A percentile compares a stretch with the other conserved stretches of the same genome.
phyloP scores from a whole-genome alignment of 2,113 vertebrate species.

The Neopipo cinnamomea region DNA sequence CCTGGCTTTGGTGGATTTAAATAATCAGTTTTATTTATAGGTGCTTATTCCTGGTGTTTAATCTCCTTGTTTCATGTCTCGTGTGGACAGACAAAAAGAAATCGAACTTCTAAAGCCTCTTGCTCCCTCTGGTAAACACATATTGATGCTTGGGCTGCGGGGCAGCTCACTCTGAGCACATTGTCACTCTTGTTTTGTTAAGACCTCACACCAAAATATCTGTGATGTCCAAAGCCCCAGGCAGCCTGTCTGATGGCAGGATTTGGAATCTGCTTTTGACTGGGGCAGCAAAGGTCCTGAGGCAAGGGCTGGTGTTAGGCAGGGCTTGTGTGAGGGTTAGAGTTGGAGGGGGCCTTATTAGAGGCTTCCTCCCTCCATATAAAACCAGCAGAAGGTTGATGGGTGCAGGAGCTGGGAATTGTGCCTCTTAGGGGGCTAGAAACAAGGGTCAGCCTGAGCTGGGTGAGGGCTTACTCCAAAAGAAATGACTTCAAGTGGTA shows the following conservation, averaged over 20 bases:
- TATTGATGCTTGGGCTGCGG: neutral
- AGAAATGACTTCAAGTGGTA: neutral
- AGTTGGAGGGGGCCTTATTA: neutral
- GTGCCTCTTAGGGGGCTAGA: neutral
- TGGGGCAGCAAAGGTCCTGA: neutral
- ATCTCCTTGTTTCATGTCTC: constrained; percentile 9
- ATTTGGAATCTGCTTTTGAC: neutral
- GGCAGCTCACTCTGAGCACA: neutral
- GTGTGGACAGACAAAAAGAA: neutral
- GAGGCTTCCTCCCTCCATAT: neutral
- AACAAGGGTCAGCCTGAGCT: neutral
- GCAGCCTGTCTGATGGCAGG: neutral
- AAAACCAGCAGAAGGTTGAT: neutral
- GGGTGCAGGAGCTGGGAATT: neutral
- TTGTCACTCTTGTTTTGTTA: neutral
- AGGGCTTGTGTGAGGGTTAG: rapidly evolving
- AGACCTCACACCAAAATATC: neutral
- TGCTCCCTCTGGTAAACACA: neutral
- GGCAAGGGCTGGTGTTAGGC: neutral
- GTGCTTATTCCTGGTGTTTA: constrained; percentile 6
- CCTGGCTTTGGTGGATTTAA: constrained; percentile 27
- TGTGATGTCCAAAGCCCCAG: neutral
- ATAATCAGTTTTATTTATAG: constrained; percentile 31
- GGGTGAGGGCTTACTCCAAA: neutral
- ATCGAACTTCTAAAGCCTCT: constrained; percentile 1